Base-by-base conservation (phyloP, 2,888 invertebrate species). In the Dasysyrphus tricinctus region DNA sequence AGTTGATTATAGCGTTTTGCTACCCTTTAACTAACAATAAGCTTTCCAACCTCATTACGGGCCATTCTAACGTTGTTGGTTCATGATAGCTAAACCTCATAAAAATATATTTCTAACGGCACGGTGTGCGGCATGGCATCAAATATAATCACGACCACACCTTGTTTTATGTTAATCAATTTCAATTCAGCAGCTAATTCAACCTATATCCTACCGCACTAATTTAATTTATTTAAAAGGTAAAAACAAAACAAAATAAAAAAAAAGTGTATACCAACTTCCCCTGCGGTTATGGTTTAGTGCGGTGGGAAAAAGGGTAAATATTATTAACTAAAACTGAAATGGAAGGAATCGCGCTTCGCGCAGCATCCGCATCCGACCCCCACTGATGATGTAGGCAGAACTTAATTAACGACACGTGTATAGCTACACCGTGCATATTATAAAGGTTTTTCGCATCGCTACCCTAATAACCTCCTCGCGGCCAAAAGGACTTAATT, bases 181-280 rank as follows among this genome's bases (percentile, higher is more conserved):
- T 85, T 77, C 73, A 74, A 81, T 85, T 85, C 73, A 81, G 57
- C 54, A 54, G 42, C 80, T 69, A 77, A 73, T 78, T 78, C 73
- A 57, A 74, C 85, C 81, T 74, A 56, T 77, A 74, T 73, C 59
- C 39, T 44, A 37, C 57, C 77, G 61, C 61, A 67, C 85, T 61
- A 69, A 79, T 80, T 85, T 67, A 80, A 80, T 80, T 85, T 80
- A 77, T 80, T 73, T 67, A 67, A 67, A 67, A 65, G 39, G 7
- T 19, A 12, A 14, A 14, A 42, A 8, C 5, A 44, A 24, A 24
- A 24, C 24, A 47, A n/a, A 44, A 61, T 47, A 61, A 80, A 73
- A 44, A 61, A 54, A 61, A 80, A 73, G 73, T 70, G 39, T 11
- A 51, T 51, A 51, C 51, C 29, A 54, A 61, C 70, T 44, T 61